Conservation (phyloP, 2,797 vertebrate species). For the Leucoraja ocellata region DNA sequence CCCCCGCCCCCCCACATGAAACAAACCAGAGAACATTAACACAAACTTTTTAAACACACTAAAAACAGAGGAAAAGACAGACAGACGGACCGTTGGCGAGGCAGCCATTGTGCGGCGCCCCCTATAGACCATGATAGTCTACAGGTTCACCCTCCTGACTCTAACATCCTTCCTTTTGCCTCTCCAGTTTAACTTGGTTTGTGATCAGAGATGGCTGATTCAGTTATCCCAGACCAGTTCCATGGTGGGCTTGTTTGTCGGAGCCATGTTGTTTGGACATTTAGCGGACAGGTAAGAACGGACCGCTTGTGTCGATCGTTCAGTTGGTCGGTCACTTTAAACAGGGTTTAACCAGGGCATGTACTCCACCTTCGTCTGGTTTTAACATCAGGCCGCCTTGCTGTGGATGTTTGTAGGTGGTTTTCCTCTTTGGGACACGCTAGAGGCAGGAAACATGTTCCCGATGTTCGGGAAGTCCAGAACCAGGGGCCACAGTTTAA, state of each 20-base stretch:
- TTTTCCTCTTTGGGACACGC: neutral
- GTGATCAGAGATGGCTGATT: slow-evolving; percentile 58
- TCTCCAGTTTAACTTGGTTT: slow-evolving; percentile 74
- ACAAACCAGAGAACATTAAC: no score
- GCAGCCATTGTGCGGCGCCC: no score
- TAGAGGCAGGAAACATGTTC: no score
- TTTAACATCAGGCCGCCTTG: neutral
- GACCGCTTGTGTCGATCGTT: neutral
- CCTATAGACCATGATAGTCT: no score
- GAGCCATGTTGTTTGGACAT: slow-evolving; percentile 67
- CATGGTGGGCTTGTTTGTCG: slow-evolving; percentile 76
- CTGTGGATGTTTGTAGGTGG: neutral
- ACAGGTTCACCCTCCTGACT: no score
- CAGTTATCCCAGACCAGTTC: slow-evolving; percentile 71
- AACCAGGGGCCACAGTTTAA: no score
- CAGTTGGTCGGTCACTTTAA: neutral
- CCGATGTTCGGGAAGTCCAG: no score
- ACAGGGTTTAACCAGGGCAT: neutral
- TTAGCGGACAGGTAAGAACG: slow-evolving; percentile 71
- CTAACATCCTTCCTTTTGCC: slow-evolving; percentile 39
- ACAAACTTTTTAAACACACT: no score
- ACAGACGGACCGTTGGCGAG: no score
- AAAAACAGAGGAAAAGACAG: no score
- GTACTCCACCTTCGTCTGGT: no score
- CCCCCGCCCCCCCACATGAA: no score